A percentile compares a stretch with the other conserved stretches of the same genome.
Conservation (phyloP, 2,113 vertebrate species). For the Marmota flaviventris region DNA sequence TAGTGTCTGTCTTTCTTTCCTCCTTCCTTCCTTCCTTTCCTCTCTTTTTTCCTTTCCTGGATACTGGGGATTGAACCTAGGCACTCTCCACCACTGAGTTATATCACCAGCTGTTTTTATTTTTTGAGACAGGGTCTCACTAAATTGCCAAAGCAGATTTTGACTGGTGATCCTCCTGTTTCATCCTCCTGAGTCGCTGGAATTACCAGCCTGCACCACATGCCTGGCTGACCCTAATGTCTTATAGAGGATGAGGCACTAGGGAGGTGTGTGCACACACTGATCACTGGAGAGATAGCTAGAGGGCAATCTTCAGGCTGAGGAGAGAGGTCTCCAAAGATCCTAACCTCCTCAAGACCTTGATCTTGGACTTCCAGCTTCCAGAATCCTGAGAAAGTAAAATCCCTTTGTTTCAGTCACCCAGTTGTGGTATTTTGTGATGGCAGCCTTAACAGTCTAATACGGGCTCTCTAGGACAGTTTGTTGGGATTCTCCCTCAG, state of each 20-base stretch:
- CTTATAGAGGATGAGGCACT: neutral
- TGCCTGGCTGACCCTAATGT: neutral
- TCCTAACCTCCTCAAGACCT: neutral
- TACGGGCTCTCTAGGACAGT: rapidly evolving
- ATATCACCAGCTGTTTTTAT: no score
- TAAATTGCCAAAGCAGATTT: no score
- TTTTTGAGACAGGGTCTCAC: no score
- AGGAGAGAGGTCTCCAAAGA: neutral
- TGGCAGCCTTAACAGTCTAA: neutral
- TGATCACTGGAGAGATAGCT: neutral
- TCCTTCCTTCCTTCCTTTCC: no score
- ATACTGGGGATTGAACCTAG: no score
- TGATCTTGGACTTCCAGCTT: neutral
- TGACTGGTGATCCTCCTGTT: no score
- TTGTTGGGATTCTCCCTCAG: neutral
- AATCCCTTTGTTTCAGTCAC: neutral
- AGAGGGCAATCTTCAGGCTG: neutral
- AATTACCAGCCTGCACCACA: no score
- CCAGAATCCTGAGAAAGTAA: neutral
- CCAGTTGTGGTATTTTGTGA: neutral
- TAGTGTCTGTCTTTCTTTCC: neutral
- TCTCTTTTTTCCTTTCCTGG: no score
- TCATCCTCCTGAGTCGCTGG: no score
- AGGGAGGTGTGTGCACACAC: neutral
- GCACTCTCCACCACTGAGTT: no score